phyloP scores from a whole-genome alignment of 2,888 invertebrate species.

The Pediacus dermestoides region DNA sequence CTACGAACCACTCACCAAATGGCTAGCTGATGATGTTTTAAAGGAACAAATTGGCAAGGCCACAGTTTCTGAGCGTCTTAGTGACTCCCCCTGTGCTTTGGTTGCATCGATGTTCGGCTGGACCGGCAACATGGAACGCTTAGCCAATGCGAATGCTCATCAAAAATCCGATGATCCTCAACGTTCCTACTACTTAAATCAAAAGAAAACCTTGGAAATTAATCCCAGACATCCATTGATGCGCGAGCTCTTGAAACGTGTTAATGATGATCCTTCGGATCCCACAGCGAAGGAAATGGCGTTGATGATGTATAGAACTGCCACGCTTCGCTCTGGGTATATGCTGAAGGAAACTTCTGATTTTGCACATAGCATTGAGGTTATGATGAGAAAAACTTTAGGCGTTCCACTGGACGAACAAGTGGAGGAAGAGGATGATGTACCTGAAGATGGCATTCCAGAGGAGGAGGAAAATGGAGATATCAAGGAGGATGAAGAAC shows the following conservation, averaged over 20 bases:
- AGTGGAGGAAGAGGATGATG: constrained; percentile 51
- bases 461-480: constrained; percentile 50
- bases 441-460: constrained; percentile 49
- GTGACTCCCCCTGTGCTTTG: constrained; percentile 91
- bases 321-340: constrained; percentile 92
- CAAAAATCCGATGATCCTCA: constrained; percentile 92
- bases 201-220: constrained; percentile 96
- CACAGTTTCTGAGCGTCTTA: constrained; percentile 80
- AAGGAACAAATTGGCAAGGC: constrained; percentile 78
- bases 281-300: constrained; percentile 79
- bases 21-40: constrained; percentile 78
- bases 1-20: constrained; percentile 86
- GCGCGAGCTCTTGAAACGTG: constrained; percentile 81
- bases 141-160: constrained; percentile 93
- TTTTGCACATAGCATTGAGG: constrained; percentile 89
- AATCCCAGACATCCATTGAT: constrained; percentile 97
- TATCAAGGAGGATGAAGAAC: constrained; percentile 43
- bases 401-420: constrained; percentile 74
- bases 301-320: constrained; percentile 84
- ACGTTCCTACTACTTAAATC: constrained; percentile 81
- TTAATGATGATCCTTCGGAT: constrained; percentile 75
- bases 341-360: constrained; percentile 80
- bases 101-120: constrained; percentile 97
- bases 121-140: constrained; percentile 99
- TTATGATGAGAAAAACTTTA: constrained; percentile 77